Base-by-base conservation (phyloP, 2,797 vertebrate species). In the Antrozous pallidus region DNA sequence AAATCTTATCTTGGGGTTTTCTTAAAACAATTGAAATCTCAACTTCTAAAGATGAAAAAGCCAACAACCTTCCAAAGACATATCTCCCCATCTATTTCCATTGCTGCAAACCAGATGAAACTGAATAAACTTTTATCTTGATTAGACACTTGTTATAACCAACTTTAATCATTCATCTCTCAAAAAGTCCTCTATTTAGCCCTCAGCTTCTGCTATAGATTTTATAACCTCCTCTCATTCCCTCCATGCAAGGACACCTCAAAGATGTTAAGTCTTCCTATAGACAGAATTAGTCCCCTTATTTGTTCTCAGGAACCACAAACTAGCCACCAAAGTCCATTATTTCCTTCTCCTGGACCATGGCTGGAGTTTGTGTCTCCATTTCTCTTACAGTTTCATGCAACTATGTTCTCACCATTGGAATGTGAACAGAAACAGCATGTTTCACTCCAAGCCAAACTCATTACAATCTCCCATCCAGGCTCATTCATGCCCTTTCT, bases 11-110 rank as follows among this genome's bases (percentile, higher is more conserved):
- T 79, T 54, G 38, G 8, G 2, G 11, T 45, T 70, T 79, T 77
- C 45, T 92, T 14, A 89, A 89, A 85, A 51, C 49, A 92, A 90
- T 70, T n/a, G 31, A 75, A 84, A 88, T 63, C 3, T 36, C n/a
- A 88, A n/a, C 17, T 56, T 87, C 31, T 38, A 85, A 36, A 88
- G 67, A 56, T 36, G 9, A 33, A 47, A 75, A 86, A 77, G 12
- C 45, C 36, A 88, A 8, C 18, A 74, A 47, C 26, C 10, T 38
- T 71, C 31, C 17, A 45, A 67, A 83, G 45, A 38, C 9, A 58
- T 61, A 11, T 84, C 63, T 54, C n/a, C 24, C 26, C 14, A 63
- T 63, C 42, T 28, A n/a, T 54, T 17, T 3, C 31, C 79, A 36
- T 36, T 70, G 45, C 42, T 71, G 3, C 20, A 73, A 74, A 61